These are phyloP conservation scores for Anoncus sp. DNA, from an alignment of 2,888 invertebrate species.

Conservation along the genomic window DNA sequence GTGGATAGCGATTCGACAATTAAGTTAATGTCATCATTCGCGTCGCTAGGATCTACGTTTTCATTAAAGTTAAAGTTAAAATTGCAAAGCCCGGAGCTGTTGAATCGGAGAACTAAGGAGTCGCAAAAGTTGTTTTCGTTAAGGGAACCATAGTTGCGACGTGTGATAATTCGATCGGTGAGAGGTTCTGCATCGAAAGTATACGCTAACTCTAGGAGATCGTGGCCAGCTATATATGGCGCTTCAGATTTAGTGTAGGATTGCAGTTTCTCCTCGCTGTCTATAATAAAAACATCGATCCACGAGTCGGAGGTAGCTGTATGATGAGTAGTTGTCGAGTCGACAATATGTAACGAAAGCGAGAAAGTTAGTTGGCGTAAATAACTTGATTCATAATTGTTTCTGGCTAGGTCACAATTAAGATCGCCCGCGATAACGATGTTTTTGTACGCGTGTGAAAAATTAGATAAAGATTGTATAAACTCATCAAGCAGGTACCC, in stretches of 20 bases:
- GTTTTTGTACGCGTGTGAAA: neutral
- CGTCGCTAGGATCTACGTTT: too few species aligned
- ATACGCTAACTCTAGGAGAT: neutral
- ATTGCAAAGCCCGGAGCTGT: too few species aligned
- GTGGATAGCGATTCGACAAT: too few species aligned
- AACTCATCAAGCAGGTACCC: neutral
- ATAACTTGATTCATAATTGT: neutral
- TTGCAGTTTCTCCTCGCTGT: neutral
- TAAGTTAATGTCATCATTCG: too few species aligned
- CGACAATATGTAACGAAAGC: neutral
- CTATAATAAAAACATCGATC: constrained; percentile 14
- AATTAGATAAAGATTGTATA: neutral
- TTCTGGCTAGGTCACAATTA: neutral
- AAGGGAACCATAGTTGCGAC: neutral
- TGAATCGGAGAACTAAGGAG: neutral
- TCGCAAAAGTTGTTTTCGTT: neutral
- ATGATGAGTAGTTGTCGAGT: neutral
- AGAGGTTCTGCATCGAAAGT: neutral
- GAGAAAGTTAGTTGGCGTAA: neutral
- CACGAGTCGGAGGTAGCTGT: constrained; percentile 9
- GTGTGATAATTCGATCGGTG: neutral
- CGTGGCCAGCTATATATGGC: neutral
- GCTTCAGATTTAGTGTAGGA: neutral
- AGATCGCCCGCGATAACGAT: constrained; percentile 2
- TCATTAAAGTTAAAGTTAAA: too few species aligned